Evolutionary conservation across 2,888 invertebrate species (phyloP), one percentile per base, ranked within the genome.

Genomic region (Aproaerema taeniolella): DNA sequence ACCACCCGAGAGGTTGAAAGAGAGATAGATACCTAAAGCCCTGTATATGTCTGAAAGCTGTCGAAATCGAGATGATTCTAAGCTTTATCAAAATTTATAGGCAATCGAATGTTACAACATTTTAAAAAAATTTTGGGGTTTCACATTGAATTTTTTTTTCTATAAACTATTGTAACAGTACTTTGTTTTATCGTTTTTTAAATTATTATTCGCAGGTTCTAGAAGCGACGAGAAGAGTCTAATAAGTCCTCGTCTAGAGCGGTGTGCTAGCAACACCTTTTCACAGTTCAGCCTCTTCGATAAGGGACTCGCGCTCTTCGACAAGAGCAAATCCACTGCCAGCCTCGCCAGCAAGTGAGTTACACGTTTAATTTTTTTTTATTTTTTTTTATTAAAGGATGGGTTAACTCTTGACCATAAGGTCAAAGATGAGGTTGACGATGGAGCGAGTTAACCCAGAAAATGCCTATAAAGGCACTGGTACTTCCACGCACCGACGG

Each of bases 301-400:
- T 55, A 78, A 75, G 54, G 76, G 75, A 0, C 47, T 75, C 1
- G 68, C 74, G 20, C 55, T 80, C 2, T 80, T 81, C 54, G 80
- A 81, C 52, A 82, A 81, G 53, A 72, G 53, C 54, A 75, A 72
- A 38, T 66, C 55, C 12, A 51, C 68, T 15, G 43, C 51, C 9
- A 39, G 50, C 1, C 46, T 55, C 13, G 56, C 54, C 45, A 50
- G 51, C 41, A 61, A 55, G 60, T 58, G 2, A 46, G 50, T n/a
- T 45, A 20, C 1, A 10, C 15, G n/a, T n/a, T n/a, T n/a, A n/a
- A n/a, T n/a, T n/a, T n/a, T 30, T 5, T 13, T 31, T 31, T 31
- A 2, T 31, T 10, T 31, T 20, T 9, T 1, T 25, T 26, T 35
- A 13, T 31, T 17, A 8, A 20, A 20, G 8, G 20, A 8, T 8